phyloP scores from a whole-genome alignment of 2,113 vertebrate genomes.

The Gobio gobio region DNA sequence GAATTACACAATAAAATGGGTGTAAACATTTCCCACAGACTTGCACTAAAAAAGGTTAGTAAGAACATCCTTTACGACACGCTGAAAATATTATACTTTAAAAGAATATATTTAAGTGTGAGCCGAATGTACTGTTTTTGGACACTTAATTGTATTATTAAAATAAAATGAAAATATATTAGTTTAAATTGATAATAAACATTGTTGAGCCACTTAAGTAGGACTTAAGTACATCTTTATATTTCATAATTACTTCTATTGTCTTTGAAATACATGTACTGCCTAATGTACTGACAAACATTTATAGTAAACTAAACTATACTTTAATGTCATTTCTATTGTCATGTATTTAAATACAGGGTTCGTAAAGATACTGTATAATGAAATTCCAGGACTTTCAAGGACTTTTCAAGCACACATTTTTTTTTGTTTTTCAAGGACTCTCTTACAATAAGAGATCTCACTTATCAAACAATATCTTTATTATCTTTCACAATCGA shows the following conservation, averaged over 20 bases:
- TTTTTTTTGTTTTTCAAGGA: too few relatives aligned
- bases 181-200: not conserved
- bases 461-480: too few relatives aligned
- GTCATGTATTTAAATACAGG: too few relatives aligned
- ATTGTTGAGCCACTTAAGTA: too few relatives aligned
- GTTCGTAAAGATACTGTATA: too few relatives aligned
- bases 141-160: not conserved
- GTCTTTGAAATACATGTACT: not conserved
- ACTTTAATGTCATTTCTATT: not conserved
- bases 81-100: not conserved
- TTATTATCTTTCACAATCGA: too few relatives aligned
- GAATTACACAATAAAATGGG: too few relatives aligned
- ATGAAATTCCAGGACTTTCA: too few relatives aligned
- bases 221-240: not conserved
- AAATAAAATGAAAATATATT: not conserved
- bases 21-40: not conserved
- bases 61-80: not conserved
- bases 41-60: not conserved
- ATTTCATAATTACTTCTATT: not conserved
- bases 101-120: not conserved
- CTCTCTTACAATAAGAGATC: too few relatives aligned
- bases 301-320: not conserved
- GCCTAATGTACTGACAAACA: not conserved
- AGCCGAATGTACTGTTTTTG: not conserved
- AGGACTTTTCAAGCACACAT: too few relatives aligned